Evolutionary conservation across 2,797 vertebrate genomes (phyloP), one percentile per base, ranked within the genome.

Genomic region (Chelmon rostratus): DNA sequence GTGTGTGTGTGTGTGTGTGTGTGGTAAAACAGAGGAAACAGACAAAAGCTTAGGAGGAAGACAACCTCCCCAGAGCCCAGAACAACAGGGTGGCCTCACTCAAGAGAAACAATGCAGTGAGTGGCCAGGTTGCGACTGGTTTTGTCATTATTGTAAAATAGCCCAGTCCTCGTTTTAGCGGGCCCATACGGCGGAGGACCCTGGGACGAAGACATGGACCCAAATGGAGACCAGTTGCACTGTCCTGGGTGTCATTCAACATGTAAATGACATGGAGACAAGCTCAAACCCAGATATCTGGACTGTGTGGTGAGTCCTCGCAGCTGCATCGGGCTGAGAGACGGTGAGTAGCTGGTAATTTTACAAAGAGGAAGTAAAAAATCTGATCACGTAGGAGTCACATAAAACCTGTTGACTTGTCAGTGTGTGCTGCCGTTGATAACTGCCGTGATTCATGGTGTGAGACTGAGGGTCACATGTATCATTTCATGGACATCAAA

Each of bases 11-110:
- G 66, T 61, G 74, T 64, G 31, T 65, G 50, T 47, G 16, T 40
- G 67, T 44, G 21, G 21, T 59, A n/a, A 40, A 71, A 84, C 67
- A 82, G 73, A 83, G 87, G 81, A 89, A 81, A 78, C 68, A 85
- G 40, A 81, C 78, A 77, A 77, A 86, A 71, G 64, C 63, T 68
- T 12, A n/a, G 0, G 82, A 81, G 81, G 88, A 91, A 91, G 83
- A 87, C 83, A 53, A 53, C 25, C 77, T 89, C 85, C 86, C 82
- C 37, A 67, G 89, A 80, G 79, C 12, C 70, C 66, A 44, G 15
- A 79, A 0, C 65, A 81, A 68, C 72, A 47, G 37, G 5, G 15
- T 16, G 25, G 38, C 28, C 71, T 66, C n/a, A 50, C 31, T 69
- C 52, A 57, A 82, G 65, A 35, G 28, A 50, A 91, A 91, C 86